Evolutionary conservation across 30 jellyfish, hydroid and myxozoan species (phyloP), one percentile per base, ranked within the genome.

Genomic region (Turritopsis rubra): DNA sequence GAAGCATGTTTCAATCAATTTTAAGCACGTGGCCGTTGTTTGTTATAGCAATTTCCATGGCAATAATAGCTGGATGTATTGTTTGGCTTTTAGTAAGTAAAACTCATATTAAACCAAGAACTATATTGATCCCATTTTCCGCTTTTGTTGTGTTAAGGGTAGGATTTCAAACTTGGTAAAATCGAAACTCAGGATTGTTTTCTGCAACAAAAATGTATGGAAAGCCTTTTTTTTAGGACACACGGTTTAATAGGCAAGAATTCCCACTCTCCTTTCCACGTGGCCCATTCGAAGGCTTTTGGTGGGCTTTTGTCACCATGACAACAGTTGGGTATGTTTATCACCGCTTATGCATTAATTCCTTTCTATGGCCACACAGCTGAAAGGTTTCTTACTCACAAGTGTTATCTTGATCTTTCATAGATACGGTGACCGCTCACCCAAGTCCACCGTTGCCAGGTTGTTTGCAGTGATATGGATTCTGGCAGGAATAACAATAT

Each of bases 231-330:
- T 75, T 31, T 13, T 79, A 89, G 96, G 96, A 89, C 74, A 89
- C 96, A 9, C 84, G 96, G 93, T 89, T 83, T 81, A 89, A 89
- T 65, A 89, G 73, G 18, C 85, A 28, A 13, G 93, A 89, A 54
- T 89, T 89, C 72, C 96, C 96, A 52, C 73, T 90, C 74, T 79
- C 93, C 21, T 89, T 89, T 54, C 88, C 85, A 19, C 78, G 85
- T 53, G 96, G 96, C 24, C 93, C 96, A 41, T 89, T 89, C 65
- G 96, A 89, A 73, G 96, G 96, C 19, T 89, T 84, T 31, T 89
- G 96, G 96, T 89, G 96, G 96, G 96, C 96, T 16, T 88, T 88
- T 75, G 96, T 88, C 52, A 82, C 96, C 83, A 88, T 88, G 96
- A 88, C 96, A 52, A 88, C 96, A 20, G 96, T 88, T n/a, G 96